Conservation (phyloP, 30 jellyfish, hydroid and myxozoan species). For the Hydra vulgaris region DNA sequence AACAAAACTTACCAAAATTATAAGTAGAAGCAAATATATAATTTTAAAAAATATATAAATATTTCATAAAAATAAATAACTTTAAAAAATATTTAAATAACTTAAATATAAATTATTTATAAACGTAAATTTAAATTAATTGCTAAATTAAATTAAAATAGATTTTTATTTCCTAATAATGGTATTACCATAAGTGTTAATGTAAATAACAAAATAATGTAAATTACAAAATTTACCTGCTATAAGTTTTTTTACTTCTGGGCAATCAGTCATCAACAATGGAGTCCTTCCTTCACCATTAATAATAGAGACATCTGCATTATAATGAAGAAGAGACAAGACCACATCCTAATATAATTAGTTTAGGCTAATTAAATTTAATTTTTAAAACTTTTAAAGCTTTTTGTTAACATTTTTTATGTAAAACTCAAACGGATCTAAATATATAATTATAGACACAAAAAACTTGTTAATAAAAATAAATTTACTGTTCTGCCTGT, state of each 20-base stretch:
- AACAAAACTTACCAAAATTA: too few relatives aligned
- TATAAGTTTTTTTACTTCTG: conserved; percentile 62
- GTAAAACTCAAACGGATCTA: background rate
- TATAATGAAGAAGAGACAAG: conserved; percentile 47
- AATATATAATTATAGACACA: background rate
- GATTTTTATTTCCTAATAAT: too few relatives aligned
- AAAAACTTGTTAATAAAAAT: background rate
- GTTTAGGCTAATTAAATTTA: background rate
- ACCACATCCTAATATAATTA: conserved; percentile 68
- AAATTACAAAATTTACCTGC: conserved; percentile 37
- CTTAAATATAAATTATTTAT: too few relatives aligned
- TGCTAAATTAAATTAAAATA: too few relatives aligned
- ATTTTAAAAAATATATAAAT: too few relatives aligned
- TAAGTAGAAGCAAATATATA: too few relatives aligned
- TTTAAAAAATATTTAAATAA: too few relatives aligned
- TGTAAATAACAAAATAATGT: background rate
- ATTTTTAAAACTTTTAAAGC: too few relatives aligned
- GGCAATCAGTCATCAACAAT: conserved; percentile 86
- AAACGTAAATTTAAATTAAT: too few relatives aligned
- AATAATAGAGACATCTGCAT: conserved; percentile 84
- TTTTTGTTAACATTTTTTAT: background rate
- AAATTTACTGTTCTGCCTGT: conserved; percentile 77
- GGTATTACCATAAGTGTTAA: too few relatives aligned
- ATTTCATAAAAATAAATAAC: too few relatives aligned
- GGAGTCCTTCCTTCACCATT: conserved; percentile 99